Conservation (phyloP, 2,113 vertebrate species). For the Megaceryle torquata region DNA sequence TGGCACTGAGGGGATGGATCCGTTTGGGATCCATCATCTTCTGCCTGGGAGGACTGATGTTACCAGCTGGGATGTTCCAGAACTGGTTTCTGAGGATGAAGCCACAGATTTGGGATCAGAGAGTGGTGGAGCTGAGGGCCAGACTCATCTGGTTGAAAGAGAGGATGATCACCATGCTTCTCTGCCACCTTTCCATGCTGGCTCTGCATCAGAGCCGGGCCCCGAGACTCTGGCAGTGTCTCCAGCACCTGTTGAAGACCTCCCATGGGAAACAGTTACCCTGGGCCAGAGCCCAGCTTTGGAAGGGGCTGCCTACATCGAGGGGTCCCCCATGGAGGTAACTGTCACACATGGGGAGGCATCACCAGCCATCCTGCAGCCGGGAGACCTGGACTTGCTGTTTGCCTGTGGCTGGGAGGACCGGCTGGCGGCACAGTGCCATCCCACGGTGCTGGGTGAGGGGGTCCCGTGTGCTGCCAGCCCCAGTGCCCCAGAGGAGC, state of each 20-base stretch:
- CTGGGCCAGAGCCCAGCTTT: neutral
- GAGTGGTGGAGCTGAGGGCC: neutral
- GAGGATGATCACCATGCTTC: neutral
- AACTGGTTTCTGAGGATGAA: conserved; percentile 35
- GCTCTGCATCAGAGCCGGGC: conserved; percentile 22
- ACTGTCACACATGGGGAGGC: neutral
- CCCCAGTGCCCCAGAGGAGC: neutral
- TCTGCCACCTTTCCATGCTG: neutral
- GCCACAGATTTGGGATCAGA: conserved; percentile 3
- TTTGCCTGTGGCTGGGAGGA: neutral
- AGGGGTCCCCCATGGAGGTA: neutral
- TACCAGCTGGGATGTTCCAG: neutral
- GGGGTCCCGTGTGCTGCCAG: neutral
- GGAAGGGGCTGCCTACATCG: neutral
- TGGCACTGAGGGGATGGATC: neutral
- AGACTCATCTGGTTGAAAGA: neutral
- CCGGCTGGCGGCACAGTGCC: accelerated
- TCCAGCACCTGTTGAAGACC: neutral
- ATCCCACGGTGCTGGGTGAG: accelerated
- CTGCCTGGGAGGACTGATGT: conserved; percentile 36
- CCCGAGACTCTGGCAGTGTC: neutral
- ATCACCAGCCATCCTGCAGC: neutral
- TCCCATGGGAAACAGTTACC: neutral
- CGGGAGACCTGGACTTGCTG: conserved; percentile 26
- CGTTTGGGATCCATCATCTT: neutral